A percentile compares a stretch with the other conserved stretches of the same genome.
These are phyloP conservation scores for Ophion costatus DNA, from an alignment of 2,888 invertebrate genomes.

Conservation along the genomic window DNA sequence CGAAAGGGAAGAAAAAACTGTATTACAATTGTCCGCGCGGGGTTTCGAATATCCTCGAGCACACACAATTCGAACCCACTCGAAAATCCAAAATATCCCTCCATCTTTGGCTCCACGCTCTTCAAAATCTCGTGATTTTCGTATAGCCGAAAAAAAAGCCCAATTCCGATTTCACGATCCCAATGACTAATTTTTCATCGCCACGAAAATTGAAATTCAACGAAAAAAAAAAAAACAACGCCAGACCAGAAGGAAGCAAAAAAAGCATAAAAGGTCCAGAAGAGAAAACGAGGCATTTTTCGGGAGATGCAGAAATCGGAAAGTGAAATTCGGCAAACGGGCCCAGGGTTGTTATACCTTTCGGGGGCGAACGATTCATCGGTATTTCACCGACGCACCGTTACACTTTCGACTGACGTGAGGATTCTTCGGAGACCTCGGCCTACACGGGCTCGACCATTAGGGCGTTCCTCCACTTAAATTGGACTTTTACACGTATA, in stretches of 20 bases:
- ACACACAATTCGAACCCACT: not conserved
- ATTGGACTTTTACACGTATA: slow-evolving; percentile 30
- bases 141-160: not conserved
- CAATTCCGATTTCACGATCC: not conserved
- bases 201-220: no score
- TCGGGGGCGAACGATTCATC: not conserved
- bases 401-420: slow-evolving; percentile 67
- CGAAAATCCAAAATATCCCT: not conserved
- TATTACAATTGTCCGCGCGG: slow-evolving; percentile 30
- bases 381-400: slow-evolving; percentile 6
- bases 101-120: no score
- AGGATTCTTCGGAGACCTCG: slow-evolving; percentile 50
- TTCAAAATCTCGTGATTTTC: no score
- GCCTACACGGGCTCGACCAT: slow-evolving; percentile 29
- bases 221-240: no score
- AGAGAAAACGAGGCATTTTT: not conserved
- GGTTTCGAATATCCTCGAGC: slow-evolving; percentile 38
- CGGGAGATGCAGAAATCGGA: not conserved
- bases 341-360: not conserved
- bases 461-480: slow-evolving; percentile 64
- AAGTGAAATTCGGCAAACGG: slow-evolving; percentile 3
- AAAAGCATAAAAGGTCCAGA: no score
- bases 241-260: no score
- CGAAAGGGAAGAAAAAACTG: slow-evolving; percentile 49
- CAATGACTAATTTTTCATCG: not conserved